Evolutionary conservation across 2,888 invertebrate genomes (phyloP).

Genomic region (Drosophila yooni): DNA sequence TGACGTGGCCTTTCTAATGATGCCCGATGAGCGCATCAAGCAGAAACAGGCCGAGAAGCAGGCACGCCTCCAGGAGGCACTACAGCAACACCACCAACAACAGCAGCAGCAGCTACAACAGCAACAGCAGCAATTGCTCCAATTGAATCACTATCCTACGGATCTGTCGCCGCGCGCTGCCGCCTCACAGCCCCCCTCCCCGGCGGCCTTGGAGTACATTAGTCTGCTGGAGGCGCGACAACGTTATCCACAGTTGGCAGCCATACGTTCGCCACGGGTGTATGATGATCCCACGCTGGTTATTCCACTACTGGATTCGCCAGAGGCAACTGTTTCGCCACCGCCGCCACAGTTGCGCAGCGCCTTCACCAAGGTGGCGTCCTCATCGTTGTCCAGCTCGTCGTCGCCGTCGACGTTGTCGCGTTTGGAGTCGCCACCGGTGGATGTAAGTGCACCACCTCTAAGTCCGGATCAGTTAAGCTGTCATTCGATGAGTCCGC

Average conservation of each 20-base stretch:
- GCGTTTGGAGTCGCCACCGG: slow-evolving; percentile 84
- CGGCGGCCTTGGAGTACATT: slow-evolving; percentile 74
- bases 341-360: slow-evolving; percentile 86
- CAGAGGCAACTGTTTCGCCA: slow-evolving; percentile 57
- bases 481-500: slow-evolving; percentile 92
- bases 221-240: slow-evolving; percentile 79
- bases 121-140: slow-evolving; percentile 41
- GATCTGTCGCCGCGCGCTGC: slow-evolving; percentile 84
- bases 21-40: slow-evolving; percentile 93
- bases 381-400: slow-evolving; percentile 67
- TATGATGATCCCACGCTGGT: slow-evolving; percentile 85
- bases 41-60: slow-evolving; percentile 85
- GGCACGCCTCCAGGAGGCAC: slow-evolving; percentile 86
- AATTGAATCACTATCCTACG: slow-evolving; percentile 74
- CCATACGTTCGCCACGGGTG: slow-evolving; percentile 82
- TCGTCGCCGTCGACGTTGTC: slow-evolving; percentile 68
- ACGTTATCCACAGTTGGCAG: slow-evolving; percentile 81
- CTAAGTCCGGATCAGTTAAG: slow-evolving; percentile 91
- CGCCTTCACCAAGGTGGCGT: slow-evolving; percentile 93
- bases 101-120: slow-evolving; percentile 59
- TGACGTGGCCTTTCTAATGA: slow-evolving; percentile 95
- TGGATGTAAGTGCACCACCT: slow-evolving; percentile 89
- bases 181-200: slow-evolving; percentile 73
- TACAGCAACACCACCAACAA: slow-evolving; percentile 78
- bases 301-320: slow-evolving; percentile 80